Evolutionary conservation across 2,113 vertebrate species (phyloP).

Genomic region (Albula goreensis): DNA sequence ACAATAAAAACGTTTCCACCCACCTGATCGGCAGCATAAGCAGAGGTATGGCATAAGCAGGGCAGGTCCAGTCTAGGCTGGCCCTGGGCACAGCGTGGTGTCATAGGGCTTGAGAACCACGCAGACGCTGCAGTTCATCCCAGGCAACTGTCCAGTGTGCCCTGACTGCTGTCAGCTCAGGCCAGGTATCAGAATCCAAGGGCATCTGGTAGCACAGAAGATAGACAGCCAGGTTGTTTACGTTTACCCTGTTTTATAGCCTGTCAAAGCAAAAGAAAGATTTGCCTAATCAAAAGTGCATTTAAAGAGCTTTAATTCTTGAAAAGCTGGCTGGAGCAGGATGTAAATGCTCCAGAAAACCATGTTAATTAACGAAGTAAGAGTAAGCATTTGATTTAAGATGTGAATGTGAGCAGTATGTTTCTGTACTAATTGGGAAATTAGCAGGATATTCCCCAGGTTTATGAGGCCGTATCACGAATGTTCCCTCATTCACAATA

Average conservation of each 20-base stretch:
- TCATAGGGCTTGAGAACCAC: no score
- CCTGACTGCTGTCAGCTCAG: background rate
- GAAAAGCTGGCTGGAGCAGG: no score
- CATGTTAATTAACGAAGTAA: no score
- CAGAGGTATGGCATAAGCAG: conserved; percentile 60
- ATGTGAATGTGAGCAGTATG: background rate
- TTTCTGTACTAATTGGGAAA: background rate
- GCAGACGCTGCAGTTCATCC: background rate
- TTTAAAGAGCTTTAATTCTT: no score
- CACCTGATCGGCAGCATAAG: conserved; percentile 92
- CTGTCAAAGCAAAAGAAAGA: no score
- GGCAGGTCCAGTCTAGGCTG: background rate
- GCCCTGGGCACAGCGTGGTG: no score
- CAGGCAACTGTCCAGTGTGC: background rate
- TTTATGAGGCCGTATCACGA: background rate
- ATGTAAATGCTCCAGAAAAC: no score
- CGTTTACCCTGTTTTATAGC: no score
- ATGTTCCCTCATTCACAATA: background rate
- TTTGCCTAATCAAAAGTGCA: no score
- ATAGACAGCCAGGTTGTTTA: background rate
- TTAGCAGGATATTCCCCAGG: background rate
- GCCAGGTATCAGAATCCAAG: background rate
- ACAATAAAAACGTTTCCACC: conserved; percentile 98
- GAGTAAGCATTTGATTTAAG: background rate
- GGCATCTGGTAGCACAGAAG: background rate